Conservation (phyloP, 2,888 invertebrate genomes). For the Parascotia fuliginaria region DNA sequence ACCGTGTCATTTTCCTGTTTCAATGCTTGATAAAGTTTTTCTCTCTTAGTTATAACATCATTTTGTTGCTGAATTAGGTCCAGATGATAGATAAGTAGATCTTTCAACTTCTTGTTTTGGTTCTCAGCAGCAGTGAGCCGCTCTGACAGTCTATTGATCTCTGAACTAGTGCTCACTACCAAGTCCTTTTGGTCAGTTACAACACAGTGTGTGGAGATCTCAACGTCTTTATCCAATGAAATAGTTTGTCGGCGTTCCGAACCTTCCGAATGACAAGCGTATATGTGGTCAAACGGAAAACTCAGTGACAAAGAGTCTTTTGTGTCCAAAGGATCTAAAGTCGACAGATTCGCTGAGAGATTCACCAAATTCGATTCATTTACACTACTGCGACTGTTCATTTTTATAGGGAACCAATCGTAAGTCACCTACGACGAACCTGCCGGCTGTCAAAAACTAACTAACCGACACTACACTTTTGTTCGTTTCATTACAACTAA, state of each 20-base stretch:
- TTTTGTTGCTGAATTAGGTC: slow-evolving; percentile 96
- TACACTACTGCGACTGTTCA: slow-evolving; percentile 81
- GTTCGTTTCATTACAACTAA: slow-evolving; percentile 73
- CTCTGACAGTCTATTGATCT: slow-evolving; percentile 57
- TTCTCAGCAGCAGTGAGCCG: slow-evolving; percentile 68
- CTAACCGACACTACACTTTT: slow-evolving; percentile 66
- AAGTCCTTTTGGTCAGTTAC: slow-evolving; percentile 60
- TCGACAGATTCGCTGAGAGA: slow-evolving; percentile 72
- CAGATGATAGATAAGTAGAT: slow-evolving; percentile 92
- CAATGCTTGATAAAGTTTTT: slow-evolving; percentile 90
- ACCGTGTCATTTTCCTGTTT: slow-evolving; percentile 93
- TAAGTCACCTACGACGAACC: slow-evolving; percentile 72
- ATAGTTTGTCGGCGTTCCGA: slow-evolving; percentile 62
- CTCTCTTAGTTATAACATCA: slow-evolving; percentile 92
- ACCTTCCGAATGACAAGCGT: slow-evolving; percentile 87
- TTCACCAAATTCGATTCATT: slow-evolving; percentile 82
- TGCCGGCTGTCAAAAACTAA: slow-evolving; percentile 78
- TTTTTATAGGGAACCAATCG: slow-evolving; percentile 71
- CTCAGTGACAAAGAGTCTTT: slow-evolving; percentile 84
- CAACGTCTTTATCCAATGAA: slow-evolving; percentile 72
- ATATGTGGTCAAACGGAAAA: slow-evolving; percentile 90
- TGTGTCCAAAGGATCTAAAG: slow-evolving; percentile 73
- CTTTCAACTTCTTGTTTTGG: slow-evolving; percentile 90
- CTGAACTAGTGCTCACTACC: slow-evolving; percentile 41
- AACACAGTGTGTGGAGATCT: slow-evolving; percentile 66